Percentiles rank a stretch among this genome's conserved stretches.
These are phyloP conservation scores for Mythimna pallens DNA, from an alignment of 2,888 invertebrate species.

Conservation along the genomic window DNA sequence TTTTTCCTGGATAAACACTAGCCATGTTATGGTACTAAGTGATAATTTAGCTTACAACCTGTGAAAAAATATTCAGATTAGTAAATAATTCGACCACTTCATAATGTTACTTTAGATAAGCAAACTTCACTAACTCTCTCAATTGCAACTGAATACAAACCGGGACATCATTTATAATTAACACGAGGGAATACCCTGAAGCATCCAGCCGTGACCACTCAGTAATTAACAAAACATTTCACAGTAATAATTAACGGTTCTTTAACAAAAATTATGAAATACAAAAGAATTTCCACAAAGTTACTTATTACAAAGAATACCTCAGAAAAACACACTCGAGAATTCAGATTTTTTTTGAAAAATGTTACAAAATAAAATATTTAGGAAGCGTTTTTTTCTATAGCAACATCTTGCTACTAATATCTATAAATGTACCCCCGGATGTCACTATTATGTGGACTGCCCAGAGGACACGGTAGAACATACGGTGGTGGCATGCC, in stretches of 20 bases:
- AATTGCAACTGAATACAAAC: background rate
- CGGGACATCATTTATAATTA: background rate
- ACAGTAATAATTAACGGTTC: constrained; percentile 19
- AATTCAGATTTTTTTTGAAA: background rate
- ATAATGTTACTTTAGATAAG: background rate
- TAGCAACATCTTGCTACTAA: background rate
- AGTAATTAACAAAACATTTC: constrained; percentile 16
- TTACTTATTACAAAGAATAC: background rate
- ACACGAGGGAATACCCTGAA: background rate
- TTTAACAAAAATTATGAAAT: constrained; percentile 13
- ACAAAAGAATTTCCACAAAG: constrained; percentile 17
- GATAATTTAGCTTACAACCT: too few relatives aligned
- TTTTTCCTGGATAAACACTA: too few relatives aligned
- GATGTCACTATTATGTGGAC: too few relatives aligned
- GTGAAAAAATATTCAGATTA: too few relatives aligned
- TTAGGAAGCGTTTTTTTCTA: constrained; percentile 3
- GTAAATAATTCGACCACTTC: too few relatives aligned
- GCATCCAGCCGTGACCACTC: background rate
- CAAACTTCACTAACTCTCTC: background rate
- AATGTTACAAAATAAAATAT: constrained; percentile 25
- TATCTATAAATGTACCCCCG: background rate
- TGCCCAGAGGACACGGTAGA: too few relatives aligned
- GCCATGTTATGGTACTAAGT: too few relatives aligned
- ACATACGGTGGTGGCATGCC: too few relatives aligned
- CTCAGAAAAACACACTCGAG: constrained; percentile 2